Conservation (phyloP, 2,113 vertebrate species). For the Paradisaea rubra region DNA sequence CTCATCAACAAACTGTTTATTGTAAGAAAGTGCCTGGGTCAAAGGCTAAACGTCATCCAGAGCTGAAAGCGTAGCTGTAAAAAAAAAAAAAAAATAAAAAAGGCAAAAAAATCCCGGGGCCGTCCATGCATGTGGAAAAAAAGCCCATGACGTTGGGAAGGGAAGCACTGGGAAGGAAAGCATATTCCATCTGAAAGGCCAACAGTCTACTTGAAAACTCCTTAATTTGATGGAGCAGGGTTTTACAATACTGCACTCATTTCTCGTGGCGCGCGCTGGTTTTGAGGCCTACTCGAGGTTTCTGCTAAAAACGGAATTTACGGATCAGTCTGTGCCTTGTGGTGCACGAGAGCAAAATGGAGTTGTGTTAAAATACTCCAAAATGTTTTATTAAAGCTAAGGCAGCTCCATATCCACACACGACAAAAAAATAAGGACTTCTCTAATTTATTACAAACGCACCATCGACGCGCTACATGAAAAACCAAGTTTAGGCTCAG, state of each 20-base stretch:
- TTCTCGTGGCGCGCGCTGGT: neutral
- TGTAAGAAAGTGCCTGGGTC: constrained; percentile 80
- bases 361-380: neutral
- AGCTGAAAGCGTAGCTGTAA: constrained; percentile 61
- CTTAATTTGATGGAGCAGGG: neutral
- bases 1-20: constrained; percentile 85
- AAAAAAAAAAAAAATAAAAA: constrained; percentile 3
- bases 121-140: neutral
- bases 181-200: neutral
- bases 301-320: neutral
- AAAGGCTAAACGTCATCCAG: constrained; percentile 74
- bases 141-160: neutral
- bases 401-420: neutral
- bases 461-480: rapidly evolving
- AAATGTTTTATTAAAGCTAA: neutral
- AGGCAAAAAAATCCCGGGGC: neutral
- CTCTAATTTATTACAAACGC: neutral
- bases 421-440: neutral
- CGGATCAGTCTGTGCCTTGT: neutral
- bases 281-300: neutral
- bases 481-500: neutral
- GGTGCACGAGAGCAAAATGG: rapidly evolving
- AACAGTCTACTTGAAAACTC: neutral
- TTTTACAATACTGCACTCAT: neutral
- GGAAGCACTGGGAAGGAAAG: neutral